Base-by-base conservation (phyloP, 1,140 invertebrate species). In the Drosophila mojavensis region DNA sequence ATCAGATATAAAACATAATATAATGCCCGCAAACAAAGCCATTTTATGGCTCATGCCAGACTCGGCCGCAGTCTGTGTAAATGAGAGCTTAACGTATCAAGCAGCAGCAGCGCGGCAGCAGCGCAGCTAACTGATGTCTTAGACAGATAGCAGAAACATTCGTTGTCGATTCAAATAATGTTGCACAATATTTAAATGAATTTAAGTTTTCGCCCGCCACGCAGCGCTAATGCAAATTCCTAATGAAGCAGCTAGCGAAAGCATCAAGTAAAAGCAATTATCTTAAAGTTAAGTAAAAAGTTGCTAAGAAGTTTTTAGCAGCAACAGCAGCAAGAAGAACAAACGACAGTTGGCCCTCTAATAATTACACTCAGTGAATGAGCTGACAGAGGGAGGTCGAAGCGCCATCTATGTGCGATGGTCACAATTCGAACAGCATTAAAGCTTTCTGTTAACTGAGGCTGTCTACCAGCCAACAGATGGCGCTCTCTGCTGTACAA, bases 1-100 rank as follows among this genome's bases (percentile, higher is more conserved):
- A 68, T 73, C 64, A 68, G 64, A 36, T 53, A 60, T 60, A 36
- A 39, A 39, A 68, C 59, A 56, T 73, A 33, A 54, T 61, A 54
- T 73, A 53, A 61, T 55, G 41, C 9, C 30, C 56, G 10, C 50
- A 73, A 67, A 68, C 64, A 72, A 71, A 33, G 53, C 36, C 15
- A 43, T 62, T 51, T 51, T 30, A 50, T 15, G 47, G 47, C 60
- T 62, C 51, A n/a, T 24, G 36, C 26, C 11, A 20, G 58, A 43
- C 58, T n/a, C 13, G 15, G 43, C 9, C 33, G 10, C 33, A 10
- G 33, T 36, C 33, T 33, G 51, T 28, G n/a, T 41, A 5, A 47
- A 39, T 20, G 63, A 10, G 10, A 28, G 30, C 30, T 15, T 41
- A 43, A 33, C 11, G 30, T n/a, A 56, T n/a, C 53, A 11, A 20